A percentile compares a stretch with the other conserved stretches of the same genome.
Conservation (phyloP, 2,888 invertebrate species). For the Lacanobia oleracea region DNA sequence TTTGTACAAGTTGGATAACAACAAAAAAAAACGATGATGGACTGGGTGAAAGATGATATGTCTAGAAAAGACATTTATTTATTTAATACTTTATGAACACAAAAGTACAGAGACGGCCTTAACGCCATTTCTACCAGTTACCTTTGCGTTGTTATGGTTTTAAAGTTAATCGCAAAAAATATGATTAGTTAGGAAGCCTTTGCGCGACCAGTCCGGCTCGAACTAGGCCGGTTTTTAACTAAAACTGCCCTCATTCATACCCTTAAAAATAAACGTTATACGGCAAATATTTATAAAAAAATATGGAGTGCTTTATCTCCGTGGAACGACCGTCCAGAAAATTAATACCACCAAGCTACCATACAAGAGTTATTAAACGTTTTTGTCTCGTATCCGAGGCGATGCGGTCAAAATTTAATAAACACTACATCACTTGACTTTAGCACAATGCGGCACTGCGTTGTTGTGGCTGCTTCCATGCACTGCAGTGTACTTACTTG, state of each 20-base stretch:
- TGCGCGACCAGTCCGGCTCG: too few relatives aligned
- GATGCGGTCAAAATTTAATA: slow-evolving; percentile 63
- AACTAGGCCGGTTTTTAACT: not conserved
- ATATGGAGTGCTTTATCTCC: slow-evolving; percentile 3
- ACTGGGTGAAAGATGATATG: not conserved
- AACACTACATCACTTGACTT: slow-evolving; percentile 57
- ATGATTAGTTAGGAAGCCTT: too few relatives aligned
- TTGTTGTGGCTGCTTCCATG: slow-evolving; percentile 24
- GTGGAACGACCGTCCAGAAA: slow-evolving; percentile 14
- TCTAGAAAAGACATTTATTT: not conserved
- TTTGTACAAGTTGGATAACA: not conserved
- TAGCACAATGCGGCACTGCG: slow-evolving; percentile 50
- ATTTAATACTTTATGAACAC: too few relatives aligned
- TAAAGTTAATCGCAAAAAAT: too few relatives aligned
- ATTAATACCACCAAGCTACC: slow-evolving; percentile 30
- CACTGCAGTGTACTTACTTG: slow-evolving; percentile 33
- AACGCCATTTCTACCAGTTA: too few relatives aligned
- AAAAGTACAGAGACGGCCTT: too few relatives aligned
- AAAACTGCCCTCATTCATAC: not conserved
- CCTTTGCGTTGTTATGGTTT: too few relatives aligned
- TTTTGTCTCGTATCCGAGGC: slow-evolving; percentile 44
- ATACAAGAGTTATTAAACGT: slow-evolving; percentile 47
- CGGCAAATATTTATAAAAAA: slow-evolving; percentile 3
- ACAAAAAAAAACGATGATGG: not conserved
- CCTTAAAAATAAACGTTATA: slow-evolving; percentile 13